Conservation (phyloP, 2,797 vertebrate genomes). For the Decapterus maruadsi region DNA sequence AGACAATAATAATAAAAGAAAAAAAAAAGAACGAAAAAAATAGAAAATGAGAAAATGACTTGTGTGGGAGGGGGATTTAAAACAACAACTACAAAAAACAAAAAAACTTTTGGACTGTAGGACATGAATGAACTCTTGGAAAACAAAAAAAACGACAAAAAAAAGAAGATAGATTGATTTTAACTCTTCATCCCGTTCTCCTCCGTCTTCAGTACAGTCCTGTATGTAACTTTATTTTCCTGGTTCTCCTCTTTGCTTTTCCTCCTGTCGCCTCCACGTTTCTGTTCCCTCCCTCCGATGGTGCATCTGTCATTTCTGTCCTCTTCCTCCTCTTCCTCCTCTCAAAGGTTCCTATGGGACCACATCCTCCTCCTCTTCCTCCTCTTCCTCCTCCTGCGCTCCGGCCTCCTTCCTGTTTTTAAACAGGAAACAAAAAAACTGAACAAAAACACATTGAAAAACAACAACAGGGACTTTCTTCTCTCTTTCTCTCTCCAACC, state of each 20-base stretch:
- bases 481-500: not conserved
- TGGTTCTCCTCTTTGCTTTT: slow-evolving; percentile 61
- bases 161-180: slow-evolving; percentile 84
- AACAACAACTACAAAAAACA: not conserved
- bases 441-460: slow-evolving; percentile 28
- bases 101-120: slow-evolving; percentile 87
- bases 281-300: slow-evolving; percentile 40
- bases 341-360: slow-evolving; percentile 10
- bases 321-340: not conserved
- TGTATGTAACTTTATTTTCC: slow-evolving; percentile 49
- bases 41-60: slow-evolving; percentile 87
- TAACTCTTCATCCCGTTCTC: slow-evolving; percentile 81
- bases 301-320: slow-evolving; percentile 49
- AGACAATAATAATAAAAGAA: slow-evolving; percentile 88
- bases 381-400: not conserved
- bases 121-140: slow-evolving; percentile 89
- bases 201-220: slow-evolving; percentile 49
- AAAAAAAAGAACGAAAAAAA: slow-evolving; percentile 91
- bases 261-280: slow-evolving; percentile 51
- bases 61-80: slow-evolving; percentile 79
- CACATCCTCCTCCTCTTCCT: not conserved
- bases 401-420: slow-evolving; percentile 32
- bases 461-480: slow-evolving; percentile 30
- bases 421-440: slow-evolving; percentile 10
- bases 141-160: slow-evolving; percentile 74